Base-by-base conservation (phyloP, 2,113 vertebrate genomes). In the Siniperca knerii region DNA sequence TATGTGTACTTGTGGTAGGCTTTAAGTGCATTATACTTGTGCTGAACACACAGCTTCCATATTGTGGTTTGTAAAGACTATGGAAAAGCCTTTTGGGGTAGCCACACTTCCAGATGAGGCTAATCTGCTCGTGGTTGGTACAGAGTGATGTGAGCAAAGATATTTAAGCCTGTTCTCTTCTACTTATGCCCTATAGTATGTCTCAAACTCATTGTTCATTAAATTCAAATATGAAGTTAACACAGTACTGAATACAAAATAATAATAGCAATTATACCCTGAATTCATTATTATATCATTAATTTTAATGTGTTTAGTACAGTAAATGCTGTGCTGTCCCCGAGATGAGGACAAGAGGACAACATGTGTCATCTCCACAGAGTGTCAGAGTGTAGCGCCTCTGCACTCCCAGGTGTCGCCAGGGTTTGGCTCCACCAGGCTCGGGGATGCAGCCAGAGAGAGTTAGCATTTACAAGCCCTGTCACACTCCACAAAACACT, bases 1-100 rank as follows among this genome's bases (percentile, higher is more conserved):
- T 91, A 83, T 90, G 87, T 85, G 90, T 94, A 93, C 81, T 96
- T 97, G 96, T 93, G 96, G 90, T 88, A 83, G 91, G 90, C 90
- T 94, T 92, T 94, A 93, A 96, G 93, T 96, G 92, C 77, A 89
- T 83, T 94, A 91, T 89, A 86, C 89, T 93, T 88, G 46, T 90
- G 94, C 96, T 96, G 95, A 96, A 95, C 93, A 94, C 89, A 95
- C 95, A 94, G 90, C 94, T 94, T 96, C 94, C 92, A 95, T 94
- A 93, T 89, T 95, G 95, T 92, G 95, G 95, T 95, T 94, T 93
- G 87, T 93, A 87, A 90, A 92, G 91, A 94, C 92, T 83, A 92
- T 90, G 83, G 87, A 95, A 93, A 94, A 95, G 93, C 93, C 92
- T 92, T 93, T 90, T 92, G 92, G 84, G 90, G 88, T 89, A 89